These are phyloP conservation scores for Boleophthalmus pectinirostris DNA, from an alignment of 2,113 vertebrate genomes.

Conservation along the genomic window DNA sequence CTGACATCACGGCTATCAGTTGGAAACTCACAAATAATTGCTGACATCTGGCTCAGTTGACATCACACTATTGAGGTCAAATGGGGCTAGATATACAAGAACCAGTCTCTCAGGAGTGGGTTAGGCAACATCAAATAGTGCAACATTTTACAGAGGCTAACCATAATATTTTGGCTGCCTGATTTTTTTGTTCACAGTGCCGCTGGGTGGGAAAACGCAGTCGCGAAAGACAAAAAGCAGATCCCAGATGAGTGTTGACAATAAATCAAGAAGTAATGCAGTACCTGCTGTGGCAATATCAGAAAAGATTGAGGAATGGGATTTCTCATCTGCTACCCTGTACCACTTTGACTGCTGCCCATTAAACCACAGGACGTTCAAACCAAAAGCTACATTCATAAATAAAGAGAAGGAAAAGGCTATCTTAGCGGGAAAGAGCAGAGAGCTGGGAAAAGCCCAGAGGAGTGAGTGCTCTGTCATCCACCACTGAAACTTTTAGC, in stretches of 20 bases:
- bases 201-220: conserved; percentile 20
- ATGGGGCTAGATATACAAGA: conserved; percentile 4
- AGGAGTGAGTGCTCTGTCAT: conserved; percentile 66
- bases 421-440: conserved; percentile 39
- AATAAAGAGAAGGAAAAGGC: conserved; percentile 18
- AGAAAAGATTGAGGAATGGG: conserved; percentile 10
- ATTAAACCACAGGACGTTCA: conserved; percentile 19
- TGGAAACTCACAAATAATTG: conserved; percentile 41
- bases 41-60: conserved; percentile 21
- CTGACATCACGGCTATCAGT: conserved; percentile 10
- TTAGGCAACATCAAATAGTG: neutral
- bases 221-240: conserved; percentile 49
- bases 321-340: conserved; percentile 32
- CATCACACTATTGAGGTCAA: conserved; percentile 11
- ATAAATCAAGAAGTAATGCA: conserved; percentile 54
- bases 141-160: conserved; percentile 16
- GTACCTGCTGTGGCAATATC: conserved; percentile 46
- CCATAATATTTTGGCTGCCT: conserved; percentile 9
- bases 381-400: conserved; percentile 20
- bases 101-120: neutral
- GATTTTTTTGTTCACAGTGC: neutral
- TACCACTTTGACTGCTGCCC: conserved; percentile 30
- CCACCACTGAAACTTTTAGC: conserved; percentile 52
- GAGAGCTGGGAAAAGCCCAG: conserved; percentile 34
- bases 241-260: conserved; percentile 31